phyloP scores from a whole-genome alignment of 2,888 invertebrate genomes.

The Trichogramma evanescens region DNA sequence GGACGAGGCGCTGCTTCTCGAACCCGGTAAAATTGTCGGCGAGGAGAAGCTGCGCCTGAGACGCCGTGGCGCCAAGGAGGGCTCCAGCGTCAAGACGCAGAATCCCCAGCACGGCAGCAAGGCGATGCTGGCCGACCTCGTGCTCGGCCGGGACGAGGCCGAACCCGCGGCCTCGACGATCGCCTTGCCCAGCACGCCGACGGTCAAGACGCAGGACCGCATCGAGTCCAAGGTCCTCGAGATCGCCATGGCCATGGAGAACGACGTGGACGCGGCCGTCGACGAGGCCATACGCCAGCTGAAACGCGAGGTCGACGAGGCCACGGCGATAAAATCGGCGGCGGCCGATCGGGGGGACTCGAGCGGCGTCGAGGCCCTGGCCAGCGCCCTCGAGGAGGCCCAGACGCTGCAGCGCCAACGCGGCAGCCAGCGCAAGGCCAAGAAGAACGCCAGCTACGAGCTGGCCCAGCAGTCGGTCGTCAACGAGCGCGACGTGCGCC shows the following conservation, averaged over 20 bases:
- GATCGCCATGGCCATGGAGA: constrained; percentile 39
- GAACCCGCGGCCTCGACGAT: constrained; percentile 26
- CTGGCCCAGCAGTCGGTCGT: constrained; percentile 40
- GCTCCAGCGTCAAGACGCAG: constrained; percentile 37
- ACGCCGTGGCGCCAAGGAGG: constrained; percentile 7
- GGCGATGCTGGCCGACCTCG: constrained; percentile 13
- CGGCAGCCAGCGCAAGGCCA: constrained; percentile 28
- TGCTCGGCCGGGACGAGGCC: constrained; percentile 20
- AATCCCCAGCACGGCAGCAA: constrained; percentile 22
- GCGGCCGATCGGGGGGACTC: neutral
- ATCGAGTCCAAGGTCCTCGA: constrained; percentile 35
- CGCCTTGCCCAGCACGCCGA: constrained; percentile 27
- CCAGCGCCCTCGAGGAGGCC: neutral
- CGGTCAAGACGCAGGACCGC: constrained; percentile 42
- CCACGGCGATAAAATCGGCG: constrained; percentile 8
- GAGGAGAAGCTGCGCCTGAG: constrained; percentile 7
- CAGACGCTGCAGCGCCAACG: constrained; percentile 15
- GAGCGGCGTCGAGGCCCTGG: constrained; percentile 11
- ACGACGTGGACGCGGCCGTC: constrained; percentile 36
- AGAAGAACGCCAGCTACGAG: constrained; percentile 45
- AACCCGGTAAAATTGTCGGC: constrained; percentile 9
- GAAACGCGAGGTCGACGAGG: constrained; percentile 35
- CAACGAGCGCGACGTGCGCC: constrained; percentile 25
- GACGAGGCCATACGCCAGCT: constrained; percentile 38
- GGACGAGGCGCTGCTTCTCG: constrained; percentile 7